Base-by-base conservation (phyloP, 2,888 invertebrate species). In the Coelopa pilipes region DNA sequence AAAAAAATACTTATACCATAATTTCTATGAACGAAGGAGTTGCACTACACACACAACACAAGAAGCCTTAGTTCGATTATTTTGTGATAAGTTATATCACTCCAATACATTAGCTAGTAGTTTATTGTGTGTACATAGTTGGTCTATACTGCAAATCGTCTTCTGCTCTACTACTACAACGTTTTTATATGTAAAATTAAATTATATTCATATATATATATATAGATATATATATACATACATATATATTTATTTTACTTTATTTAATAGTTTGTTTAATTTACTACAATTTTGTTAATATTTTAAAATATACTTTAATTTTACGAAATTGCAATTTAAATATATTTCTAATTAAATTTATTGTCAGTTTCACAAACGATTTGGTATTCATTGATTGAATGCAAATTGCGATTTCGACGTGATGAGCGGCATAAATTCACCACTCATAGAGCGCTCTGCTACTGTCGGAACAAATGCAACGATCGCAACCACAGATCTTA, bases 1-100 rank as follows among this genome's bases (percentile, higher is more conserved):
- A 72, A 77, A 73, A 76, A 73, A 74, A 59, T 34, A 34, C 34
- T 4, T n/a, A 45, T 7, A 49, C 60, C 17, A 45, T 66, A 55
- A 69, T 60, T 71, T 70, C 49, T 34, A 62, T n/a, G 24, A 59
- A 59, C 24, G 57, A 65, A 66, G 50, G 19, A 21, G 45, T 19
- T 50, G 50, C 50, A 50, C 49, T 19, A 49, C 19, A 13, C 19
- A 66, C 49, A 66, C 66, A 66, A 49, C 10, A 12, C 11, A 45
- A 62, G 34, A 24, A 45, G 15, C 21, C 1, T 34, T 7, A 53
- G n/a, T 62, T 45, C 21, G 65, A 17, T 65, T 65, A n/a, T 65
- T 45, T 45, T 65, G 46, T 65, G n/a, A 65, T 65, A 59, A 59
- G 4, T 17, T 21, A 24, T 65, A 65, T 65, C 65, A 65, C 9